Conservation (phyloP, 2,797 vertebrate species). For the Neoniphon sammara region DNA sequence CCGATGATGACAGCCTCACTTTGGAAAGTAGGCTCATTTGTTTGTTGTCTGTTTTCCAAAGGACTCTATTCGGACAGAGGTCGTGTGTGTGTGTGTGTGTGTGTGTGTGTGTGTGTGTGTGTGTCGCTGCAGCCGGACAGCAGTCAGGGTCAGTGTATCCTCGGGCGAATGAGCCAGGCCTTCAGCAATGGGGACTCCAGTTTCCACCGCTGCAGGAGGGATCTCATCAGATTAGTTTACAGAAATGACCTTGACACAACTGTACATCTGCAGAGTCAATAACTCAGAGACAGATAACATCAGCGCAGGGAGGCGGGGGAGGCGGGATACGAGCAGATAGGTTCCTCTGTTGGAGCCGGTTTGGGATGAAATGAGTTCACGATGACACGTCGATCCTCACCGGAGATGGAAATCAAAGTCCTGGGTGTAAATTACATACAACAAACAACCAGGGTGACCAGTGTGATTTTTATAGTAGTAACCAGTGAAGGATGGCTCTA, state of each 20-base stretch:
- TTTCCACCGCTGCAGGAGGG: neutral
- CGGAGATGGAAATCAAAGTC: neutral
- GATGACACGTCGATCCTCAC: neutral
- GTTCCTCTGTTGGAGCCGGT: neutral
- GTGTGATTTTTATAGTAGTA: too few relatives aligned
- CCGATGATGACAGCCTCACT: neutral
- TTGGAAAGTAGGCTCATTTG: neutral
- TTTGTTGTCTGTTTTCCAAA: neutral
- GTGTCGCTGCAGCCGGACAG: neutral
- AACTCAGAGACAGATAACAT: neutral
- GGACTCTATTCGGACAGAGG: neutral
- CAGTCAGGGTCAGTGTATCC: neutral
- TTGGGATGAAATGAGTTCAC: neutral
- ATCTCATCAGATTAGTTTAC: neutral
- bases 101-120: neutral
- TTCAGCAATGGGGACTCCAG: neutral
- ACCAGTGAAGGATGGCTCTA: too few relatives aligned
- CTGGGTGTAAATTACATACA: too few relatives aligned
- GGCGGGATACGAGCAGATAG: neutral
- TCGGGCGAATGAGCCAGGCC: neutral
- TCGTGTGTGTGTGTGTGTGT: neutral
- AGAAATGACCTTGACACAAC: conserved; percentile 7
- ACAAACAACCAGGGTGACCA: too few relatives aligned
- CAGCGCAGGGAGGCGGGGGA: neutral
- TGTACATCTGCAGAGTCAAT: neutral